These are phyloP conservation scores for Dascyllus trimaculatus DNA, from an alignment of 2,113 vertebrate species.

Conservation along the genomic window DNA sequence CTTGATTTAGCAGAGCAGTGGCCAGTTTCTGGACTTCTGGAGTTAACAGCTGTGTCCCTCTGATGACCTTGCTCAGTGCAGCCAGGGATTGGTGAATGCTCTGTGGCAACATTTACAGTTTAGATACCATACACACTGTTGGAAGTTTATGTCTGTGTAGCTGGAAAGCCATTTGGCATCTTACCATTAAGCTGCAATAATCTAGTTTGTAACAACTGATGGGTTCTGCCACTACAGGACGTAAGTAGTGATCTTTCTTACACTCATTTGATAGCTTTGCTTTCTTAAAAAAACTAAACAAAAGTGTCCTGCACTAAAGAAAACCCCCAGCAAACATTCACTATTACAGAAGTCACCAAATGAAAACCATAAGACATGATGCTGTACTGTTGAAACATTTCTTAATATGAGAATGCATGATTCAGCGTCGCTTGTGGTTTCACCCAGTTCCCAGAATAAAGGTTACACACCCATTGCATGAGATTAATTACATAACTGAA, in stretches of 20 bases:
- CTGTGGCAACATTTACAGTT: slow-evolving; percentile 54
- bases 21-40: slow-evolving; percentile 93
- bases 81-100: slow-evolving; percentile 96
- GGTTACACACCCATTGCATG: not conserved
- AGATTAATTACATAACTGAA: not conserved
- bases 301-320: not conserved
- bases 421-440: too few relatives aligned
- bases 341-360: not conserved
- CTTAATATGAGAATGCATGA: not conserved
- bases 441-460: too few relatives aligned
- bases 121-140: slow-evolving; percentile 5
- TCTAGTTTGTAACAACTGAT: slow-evolving; percentile 1
- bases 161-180: not conserved
- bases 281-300: not conserved
- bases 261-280: not conserved
- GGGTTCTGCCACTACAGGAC: not conserved
- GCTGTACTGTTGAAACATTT: not conserved
- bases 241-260: not conserved
- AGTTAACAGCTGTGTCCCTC: slow-evolving; percentile 92
- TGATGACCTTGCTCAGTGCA: slow-evolving; percentile 96
- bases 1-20: slow-evolving; percentile 93
- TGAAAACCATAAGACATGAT: not conserved
- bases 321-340: not conserved
- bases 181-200: not conserved
- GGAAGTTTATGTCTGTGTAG: not conserved